These are phyloP conservation scores for Pammene fasciana DNA, from an alignment of 2,888 invertebrate species.

Conservation along the genomic window DNA sequence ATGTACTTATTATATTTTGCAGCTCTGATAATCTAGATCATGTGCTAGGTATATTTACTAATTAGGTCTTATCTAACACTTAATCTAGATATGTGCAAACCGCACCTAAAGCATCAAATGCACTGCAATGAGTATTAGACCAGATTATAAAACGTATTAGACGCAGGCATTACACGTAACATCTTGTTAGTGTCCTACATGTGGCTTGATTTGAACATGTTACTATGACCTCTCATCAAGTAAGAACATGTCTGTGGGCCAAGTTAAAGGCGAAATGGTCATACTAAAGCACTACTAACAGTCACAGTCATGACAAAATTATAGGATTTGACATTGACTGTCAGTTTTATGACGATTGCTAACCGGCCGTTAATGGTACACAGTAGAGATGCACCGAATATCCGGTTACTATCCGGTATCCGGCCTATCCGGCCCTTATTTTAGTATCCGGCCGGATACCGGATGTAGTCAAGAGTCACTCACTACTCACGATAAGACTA, in stretches of 20 bases:
- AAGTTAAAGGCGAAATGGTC: not conserved
- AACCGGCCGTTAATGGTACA: too few species aligned
- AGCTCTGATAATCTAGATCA: not conserved
- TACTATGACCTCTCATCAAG: slow-evolving; percentile 39
- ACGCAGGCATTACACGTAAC: slow-evolving; percentile 21
- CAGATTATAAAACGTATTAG: slow-evolving; percentile 22
- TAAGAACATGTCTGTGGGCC: not conserved
- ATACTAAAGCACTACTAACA: too few species aligned
- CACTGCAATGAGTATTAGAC: slow-evolving; percentile 29
- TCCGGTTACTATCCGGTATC: too few species aligned
- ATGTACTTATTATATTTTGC: not conserved
- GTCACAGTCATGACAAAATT: not conserved
- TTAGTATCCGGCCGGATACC: too few species aligned
- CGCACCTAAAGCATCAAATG: slow-evolving; percentile 7
- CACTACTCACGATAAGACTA: too few species aligned
- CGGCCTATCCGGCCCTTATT: too few species aligned
- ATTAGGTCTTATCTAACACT: not conserved
- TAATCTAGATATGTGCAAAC: slow-evolving; percentile 19
- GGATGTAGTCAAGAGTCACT: too few species aligned
- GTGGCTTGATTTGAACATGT: slow-evolving; percentile 28
- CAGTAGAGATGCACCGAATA: too few species aligned
- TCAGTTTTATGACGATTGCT: too few species aligned
- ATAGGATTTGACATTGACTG: too few species aligned
- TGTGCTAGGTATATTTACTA: too few species aligned
- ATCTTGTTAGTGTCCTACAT: slow-evolving; percentile 25